phyloP scores from a whole-genome alignment of 2,797 vertebrate species.

The Echeneis naucrates region DNA sequence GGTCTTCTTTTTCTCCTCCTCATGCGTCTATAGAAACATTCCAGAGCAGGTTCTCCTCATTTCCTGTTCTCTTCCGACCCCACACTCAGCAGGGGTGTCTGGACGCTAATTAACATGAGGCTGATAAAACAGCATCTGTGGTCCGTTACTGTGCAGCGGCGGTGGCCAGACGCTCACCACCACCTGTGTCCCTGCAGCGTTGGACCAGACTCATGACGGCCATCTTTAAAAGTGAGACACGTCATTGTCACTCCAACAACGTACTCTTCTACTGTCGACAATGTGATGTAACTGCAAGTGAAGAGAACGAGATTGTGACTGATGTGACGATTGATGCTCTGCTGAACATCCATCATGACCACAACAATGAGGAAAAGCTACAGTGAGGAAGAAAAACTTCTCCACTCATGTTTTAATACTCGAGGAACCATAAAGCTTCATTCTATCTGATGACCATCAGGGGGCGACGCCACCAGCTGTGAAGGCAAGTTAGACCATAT shows the following conservation, averaged over 20 bases:
- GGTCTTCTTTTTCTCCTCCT: too few species aligned
- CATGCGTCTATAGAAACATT: too few species aligned
- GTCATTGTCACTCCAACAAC: slow-evolving; percentile 17
- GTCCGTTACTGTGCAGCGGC: slow-evolving; percentile 1
- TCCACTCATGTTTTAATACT: too few species aligned
- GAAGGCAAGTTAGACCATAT: too few species aligned
- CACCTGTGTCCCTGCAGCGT: slow-evolving; percentile 45
- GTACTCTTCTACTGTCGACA: too few species aligned
- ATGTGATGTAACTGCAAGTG: slow-evolving; percentile 15
- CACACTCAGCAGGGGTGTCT: too few species aligned
- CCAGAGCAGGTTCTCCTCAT: slow-evolving; percentile 32
- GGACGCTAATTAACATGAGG: slow-evolving; percentile 41
- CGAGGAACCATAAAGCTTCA: too few species aligned
- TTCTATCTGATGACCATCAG: too few species aligned
- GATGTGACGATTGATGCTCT: neutral
- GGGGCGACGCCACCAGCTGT: too few species aligned
- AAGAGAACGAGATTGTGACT: slow-evolving; percentile 4
- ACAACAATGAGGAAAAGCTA: neutral
- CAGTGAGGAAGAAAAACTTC: too few species aligned
- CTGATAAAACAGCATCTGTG: slow-evolving; percentile 47
- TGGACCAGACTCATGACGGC: slow-evolving; percentile 2
- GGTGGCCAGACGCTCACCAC: slow-evolving; percentile 6
- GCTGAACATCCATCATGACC: neutral
- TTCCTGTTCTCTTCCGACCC: too few species aligned
- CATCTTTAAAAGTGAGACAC: slow-evolving; percentile 11